Percentiles rank a stretch among this genome's conserved stretches.
Evolutionary conservation across 2,113 vertebrate genomes (phyloP).

Genomic region (human): DNA sequence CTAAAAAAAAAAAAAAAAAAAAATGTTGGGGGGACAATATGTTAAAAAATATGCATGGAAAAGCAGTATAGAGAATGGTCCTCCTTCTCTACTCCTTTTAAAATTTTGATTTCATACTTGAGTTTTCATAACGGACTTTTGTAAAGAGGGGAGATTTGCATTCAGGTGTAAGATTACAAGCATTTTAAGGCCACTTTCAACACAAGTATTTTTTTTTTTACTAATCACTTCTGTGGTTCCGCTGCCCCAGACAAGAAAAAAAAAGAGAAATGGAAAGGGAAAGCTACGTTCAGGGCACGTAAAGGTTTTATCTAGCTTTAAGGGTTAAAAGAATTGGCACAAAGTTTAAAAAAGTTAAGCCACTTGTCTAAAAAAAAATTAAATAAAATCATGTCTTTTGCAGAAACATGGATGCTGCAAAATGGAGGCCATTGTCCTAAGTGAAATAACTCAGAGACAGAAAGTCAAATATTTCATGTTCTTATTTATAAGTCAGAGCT

Average conservation of each 20-base stretch:
- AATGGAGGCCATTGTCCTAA: too few species aligned
- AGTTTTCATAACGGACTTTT: slow-evolving; percentile 20
- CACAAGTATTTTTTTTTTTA: not conserved
- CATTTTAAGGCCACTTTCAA: slow-evolving; percentile 35
- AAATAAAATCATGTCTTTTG: too few species aligned
- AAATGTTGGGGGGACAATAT: not conserved
- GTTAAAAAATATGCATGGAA: too few species aligned
- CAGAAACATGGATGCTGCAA: too few species aligned
- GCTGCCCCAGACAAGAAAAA: slow-evolving; percentile 34
- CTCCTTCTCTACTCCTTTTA: slow-evolving; percentile 25
- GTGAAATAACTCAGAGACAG: too few species aligned
- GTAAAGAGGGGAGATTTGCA: slow-evolving; percentile 8
- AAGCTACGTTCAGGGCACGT: not conserved
- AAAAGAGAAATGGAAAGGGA: not conserved
- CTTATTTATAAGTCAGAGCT: too few species aligned
- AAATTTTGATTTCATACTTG: slow-evolving; percentile 30
- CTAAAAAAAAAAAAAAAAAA: not conserved
- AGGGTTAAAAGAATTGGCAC: not conserved
- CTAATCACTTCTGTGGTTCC: not conserved
- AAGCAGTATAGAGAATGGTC: not conserved
- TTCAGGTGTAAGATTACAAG: not conserved
- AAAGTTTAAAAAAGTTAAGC: slow-evolving; percentile 30
- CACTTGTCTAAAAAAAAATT: not conserved
- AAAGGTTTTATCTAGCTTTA: not conserved
- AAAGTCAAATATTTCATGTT: too few species aligned